Conservation (phyloP, 2,797 vertebrate genomes). For the Naso thynnoides region DNA sequence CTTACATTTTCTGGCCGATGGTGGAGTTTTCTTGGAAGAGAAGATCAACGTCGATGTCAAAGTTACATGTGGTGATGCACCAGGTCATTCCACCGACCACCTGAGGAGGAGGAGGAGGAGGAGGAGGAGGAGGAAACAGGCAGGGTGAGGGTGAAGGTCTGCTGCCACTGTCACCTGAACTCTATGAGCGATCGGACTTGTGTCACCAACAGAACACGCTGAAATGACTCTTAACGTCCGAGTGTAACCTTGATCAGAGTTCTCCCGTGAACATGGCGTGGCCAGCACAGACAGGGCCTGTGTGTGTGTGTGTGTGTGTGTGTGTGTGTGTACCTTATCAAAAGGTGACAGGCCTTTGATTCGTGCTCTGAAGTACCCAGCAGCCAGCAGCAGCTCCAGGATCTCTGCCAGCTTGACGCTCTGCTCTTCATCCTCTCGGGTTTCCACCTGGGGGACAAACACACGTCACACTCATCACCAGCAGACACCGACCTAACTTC, state of each 20-base stretch:
- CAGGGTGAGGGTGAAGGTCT: background rate
- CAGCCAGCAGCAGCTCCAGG: constrained; percentile 95
- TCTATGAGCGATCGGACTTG: no score
- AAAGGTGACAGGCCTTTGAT: constrained; percentile 97
- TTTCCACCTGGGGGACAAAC: constrained; percentile 89
- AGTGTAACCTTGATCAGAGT: no score
- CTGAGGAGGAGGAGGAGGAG: constrained; percentile 73
- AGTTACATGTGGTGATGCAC: constrained; percentile 98
- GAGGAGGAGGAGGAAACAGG: background rate
- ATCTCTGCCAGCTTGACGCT: constrained; percentile 93
- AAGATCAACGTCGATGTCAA: constrained; percentile 96
- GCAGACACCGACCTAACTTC: background rate
- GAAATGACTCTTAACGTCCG: background rate
- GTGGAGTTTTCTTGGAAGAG: constrained; percentile 99
- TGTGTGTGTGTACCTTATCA: constrained; percentile 92
- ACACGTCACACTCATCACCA: background rate
- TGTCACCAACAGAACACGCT: background rate
- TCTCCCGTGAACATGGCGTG: no score
- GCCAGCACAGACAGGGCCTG: no score
- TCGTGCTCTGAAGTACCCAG: constrained; percentile 96
- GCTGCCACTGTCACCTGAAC: no score
- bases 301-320: no score
- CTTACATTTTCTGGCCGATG: constrained; percentile 98
- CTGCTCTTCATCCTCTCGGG: constrained; percentile 97
- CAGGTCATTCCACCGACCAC: constrained; percentile 99